Evolutionary conservation across 2,888 invertebrate genomes (phyloP).

Genomic region (Ophion ventricosus): DNA sequence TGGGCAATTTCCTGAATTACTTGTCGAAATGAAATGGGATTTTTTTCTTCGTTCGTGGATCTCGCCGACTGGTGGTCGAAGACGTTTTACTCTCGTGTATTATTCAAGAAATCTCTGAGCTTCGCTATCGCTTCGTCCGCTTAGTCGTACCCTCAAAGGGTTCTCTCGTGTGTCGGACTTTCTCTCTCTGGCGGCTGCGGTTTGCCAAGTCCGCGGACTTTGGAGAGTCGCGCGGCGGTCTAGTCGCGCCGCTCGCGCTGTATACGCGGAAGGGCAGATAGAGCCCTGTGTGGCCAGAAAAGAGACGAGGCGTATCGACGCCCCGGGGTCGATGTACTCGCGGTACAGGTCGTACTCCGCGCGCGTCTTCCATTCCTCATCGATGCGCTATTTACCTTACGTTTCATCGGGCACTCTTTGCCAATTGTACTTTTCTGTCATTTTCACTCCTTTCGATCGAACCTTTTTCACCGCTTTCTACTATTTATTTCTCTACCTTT

Average conservation of each 20-base stretch:
- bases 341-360: constrained; percentile 34
- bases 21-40: neutral
- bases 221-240: constrained; percentile 44
- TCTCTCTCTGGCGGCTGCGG: constrained; percentile 25
- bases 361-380: neutral
- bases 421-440: neutral
- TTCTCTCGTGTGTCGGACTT: constrained; percentile 34
- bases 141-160: constrained; percentile 52
- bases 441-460: too few relatives aligned
- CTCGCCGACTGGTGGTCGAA: constrained; percentile 54
- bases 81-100: constrained; percentile 71
- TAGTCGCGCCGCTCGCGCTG: constrained; percentile 34
- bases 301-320: constrained; percentile 52
- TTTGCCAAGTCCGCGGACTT: constrained; percentile 38
- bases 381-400: neutral
- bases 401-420: neutral
- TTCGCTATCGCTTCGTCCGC: constrained; percentile 35
- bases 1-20: neutral
- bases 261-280: constrained; percentile 39
- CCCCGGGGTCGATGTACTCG: constrained; percentile 58
- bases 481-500: too few relatives aligned
- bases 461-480: too few relatives aligned
- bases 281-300: constrained; percentile 35
- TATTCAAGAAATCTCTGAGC: constrained; percentile 69
- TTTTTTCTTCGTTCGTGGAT: neutral